Conservation (phyloP, 2,797 vertebrate species). For the Platyrinchus mystaceus region DNA sequence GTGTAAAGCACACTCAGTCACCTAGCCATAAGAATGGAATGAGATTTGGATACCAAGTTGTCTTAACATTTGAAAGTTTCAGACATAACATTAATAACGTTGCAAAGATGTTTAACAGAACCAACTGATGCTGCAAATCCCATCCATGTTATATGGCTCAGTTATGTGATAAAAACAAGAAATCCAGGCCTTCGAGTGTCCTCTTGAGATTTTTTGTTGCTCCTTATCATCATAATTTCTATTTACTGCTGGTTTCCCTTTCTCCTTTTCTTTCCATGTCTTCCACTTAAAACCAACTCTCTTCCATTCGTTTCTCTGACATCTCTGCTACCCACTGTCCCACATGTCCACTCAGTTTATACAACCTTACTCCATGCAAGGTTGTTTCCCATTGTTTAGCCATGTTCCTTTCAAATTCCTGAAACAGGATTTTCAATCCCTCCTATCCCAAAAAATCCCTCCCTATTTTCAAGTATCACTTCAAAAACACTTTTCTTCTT, state of each 20-base stretch:
- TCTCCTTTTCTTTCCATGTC: neutral
- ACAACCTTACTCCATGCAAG: neutral
- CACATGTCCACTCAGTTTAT: neutral
- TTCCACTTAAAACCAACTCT: neutral
- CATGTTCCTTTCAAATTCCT: neutral
- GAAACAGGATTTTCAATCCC: neutral
- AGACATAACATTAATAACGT: neutral
- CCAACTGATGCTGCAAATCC: neutral
- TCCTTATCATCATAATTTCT: neutral
- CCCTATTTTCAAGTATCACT: neutral
- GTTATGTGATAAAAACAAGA: neutral
- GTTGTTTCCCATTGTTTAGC: neutral
- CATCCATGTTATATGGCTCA: neutral
- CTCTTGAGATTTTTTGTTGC: neutral
- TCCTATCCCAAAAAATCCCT: neutral
- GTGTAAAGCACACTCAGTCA: neutral
- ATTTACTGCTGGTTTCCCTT: neutral
- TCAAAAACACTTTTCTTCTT: neutral
- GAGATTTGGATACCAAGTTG: neutral
- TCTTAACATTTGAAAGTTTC: neutral
- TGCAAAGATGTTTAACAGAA: neutral
- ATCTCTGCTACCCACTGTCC: neutral
- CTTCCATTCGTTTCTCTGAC: neutral
- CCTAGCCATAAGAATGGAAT: neutral
- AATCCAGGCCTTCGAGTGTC: neutral